phyloP scores from a whole-genome alignment of 2,113 vertebrate species.

The Oncorhynchus kisutch region DNA sequence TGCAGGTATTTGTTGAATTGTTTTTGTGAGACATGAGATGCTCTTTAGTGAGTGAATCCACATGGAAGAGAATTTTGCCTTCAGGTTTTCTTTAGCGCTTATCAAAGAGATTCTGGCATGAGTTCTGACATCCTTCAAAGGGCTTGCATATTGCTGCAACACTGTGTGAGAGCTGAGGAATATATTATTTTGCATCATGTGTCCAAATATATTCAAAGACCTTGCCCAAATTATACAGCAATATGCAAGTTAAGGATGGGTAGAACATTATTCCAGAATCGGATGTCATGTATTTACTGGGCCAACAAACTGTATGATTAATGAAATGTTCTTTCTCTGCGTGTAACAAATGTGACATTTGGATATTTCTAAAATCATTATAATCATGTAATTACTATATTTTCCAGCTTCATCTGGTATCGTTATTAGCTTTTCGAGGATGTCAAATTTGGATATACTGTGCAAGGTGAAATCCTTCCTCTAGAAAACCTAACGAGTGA shows the following conservation, averaged over 20 bases:
- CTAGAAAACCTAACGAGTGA: constrained; percentile 71
- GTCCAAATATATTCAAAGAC: constrained; percentile 66
- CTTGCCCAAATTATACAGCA: constrained; percentile 33
- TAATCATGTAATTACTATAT: constrained; percentile 25
- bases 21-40: constrained; percentile 47
- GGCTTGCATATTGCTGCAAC: constrained; percentile 56
- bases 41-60: constrained; percentile 57
- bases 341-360: constrained; percentile 21
- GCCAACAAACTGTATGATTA: not conserved
- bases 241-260: constrained; percentile 61
- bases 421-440: constrained; percentile 28
- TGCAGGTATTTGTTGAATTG: constrained; percentile 57
- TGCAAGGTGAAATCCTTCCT: constrained; percentile 34
- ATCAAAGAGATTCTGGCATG: constrained; percentile 60
- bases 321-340: constrained; percentile 7
- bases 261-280: constrained; percentile 55
- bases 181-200: constrained; percentile 64
- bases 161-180: constrained; percentile 43
- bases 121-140: constrained; percentile 49
- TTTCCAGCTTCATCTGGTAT: constrained; percentile 22
- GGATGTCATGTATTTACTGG: constrained; percentile 54
- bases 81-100: constrained; percentile 50
- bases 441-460: constrained; percentile 54
- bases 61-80: constrained; percentile 76
- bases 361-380: constrained; percentile 24